Conservation (phyloP, 2,888 invertebrate species). For the Theretra japonica region DNA sequence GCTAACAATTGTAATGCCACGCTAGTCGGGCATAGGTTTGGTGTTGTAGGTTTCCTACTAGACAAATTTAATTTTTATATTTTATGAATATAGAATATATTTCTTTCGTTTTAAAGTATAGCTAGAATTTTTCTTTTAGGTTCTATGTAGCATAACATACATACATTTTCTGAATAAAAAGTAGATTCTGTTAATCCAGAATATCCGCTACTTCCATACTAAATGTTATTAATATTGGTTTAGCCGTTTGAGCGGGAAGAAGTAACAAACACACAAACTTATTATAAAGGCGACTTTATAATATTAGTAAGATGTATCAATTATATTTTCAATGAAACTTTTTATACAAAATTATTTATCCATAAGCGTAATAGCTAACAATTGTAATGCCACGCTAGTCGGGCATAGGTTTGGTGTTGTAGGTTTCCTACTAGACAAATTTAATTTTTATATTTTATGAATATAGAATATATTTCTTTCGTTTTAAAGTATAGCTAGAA, state of each 20-base stretch:
- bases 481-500: neutral
- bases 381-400: neutral
- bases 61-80: neutral
- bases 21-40: neutral
- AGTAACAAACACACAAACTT: too few species aligned
- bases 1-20: neutral
- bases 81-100: neutral
- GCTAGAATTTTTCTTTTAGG: neutral
- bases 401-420: neutral
- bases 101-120: neutral
- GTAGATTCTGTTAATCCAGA: too few species aligned
- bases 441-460: neutral
- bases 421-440: neutral
- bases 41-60: neutral
- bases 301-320: too few species aligned
- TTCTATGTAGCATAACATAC: too few species aligned
- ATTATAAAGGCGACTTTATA: too few species aligned
- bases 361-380: too few species aligned
- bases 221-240: too few species aligned
- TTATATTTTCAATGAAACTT: neutral
- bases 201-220: too few species aligned
- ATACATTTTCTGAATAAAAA: too few species aligned
- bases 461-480: neutral
- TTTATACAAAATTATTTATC: neutral
- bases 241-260: too few species aligned